Evolutionary conservation across 2,888 invertebrate species (phyloP), one percentile per base, ranked within the genome.

Genomic region (Mythimna loreyi): DNA sequence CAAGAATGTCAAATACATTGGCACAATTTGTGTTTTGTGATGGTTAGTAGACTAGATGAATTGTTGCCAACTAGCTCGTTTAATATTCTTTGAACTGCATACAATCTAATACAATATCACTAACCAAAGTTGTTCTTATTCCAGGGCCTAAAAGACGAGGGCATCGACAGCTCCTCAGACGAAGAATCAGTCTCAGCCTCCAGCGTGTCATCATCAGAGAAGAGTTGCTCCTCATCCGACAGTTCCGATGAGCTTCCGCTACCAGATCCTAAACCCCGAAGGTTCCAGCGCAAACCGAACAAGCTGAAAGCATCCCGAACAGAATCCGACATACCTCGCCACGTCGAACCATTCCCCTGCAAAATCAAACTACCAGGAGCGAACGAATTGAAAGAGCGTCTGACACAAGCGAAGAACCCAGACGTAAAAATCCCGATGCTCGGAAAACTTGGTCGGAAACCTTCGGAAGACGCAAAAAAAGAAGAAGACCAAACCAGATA

Each of bases 61-160:
- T 67, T 30, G 49, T 55, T 67, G 2, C 8, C 19, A 52, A 62
- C 9, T 61, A 25, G 23, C 19, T 33, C 5, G 8, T 28, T 30
- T 3, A 3, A 33, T 43, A 2, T 13, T 19, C 2, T 47, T 55
- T 25, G 3, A 70, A 21, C n/a, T 30, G 13, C 3, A 16, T 5
- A 5, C 28, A 30, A 33, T 21, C 3, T 21, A 21, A 55, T 33
- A 11, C 53, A n/a, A 40, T 21, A 8, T 8, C 4, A n/a, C 16
- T 60, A 57, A 64, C 2, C 11, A 1, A 11, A 21, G 8, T 19
- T 30, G 19, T 30, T 50, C 13, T 60, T 62, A 36, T 89, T 90
- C 5, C 89, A 96, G 96, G 96, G 96, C 76, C 90, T 96, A 4
- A 96, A 96, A 87, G 96, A 96, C 82, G 96, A 96, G 87, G 96